Evolutionary conservation across 2,888 invertebrate species (phyloP), one percentile per base, ranked within the genome.

Genomic region (Buathra laborator): DNA sequence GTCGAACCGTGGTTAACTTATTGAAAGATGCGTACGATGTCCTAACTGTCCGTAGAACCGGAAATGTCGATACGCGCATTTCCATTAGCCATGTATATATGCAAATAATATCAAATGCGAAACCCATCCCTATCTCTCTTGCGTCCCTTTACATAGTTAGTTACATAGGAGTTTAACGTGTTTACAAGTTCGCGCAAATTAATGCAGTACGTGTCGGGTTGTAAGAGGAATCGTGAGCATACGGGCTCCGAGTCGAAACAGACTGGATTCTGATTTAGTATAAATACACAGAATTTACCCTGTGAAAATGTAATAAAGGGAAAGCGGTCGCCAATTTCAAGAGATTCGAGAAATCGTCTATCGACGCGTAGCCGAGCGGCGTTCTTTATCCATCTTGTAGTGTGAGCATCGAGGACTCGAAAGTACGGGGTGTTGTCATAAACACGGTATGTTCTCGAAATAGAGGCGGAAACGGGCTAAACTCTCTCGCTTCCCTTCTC

Each of bases 251-350:
- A n/a, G 56, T 56, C 16, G 29, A 70, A 46, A 16, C 43, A 59
- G 64, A 51, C 37, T 14, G 14, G 37, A 66, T 64, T 67, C 43
- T 53, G 76, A 76, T 76, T 76, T 53, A 9, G 37, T 7, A 76
- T 48, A 53, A 66, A 82, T 82, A 79, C 79, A 68, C 71, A 37
- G 7, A 81, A 75, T 81, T 84, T 78, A 81, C 78, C 59, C 37
- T 67, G 76, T 37, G 37, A 7, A 37, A 78, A 82, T 80, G 81
- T 83, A 86, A 86, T 87, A 87, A 87, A 74, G 81, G 70, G 72
- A 68, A 76, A 75, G 70, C 51, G 44, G 71, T 68, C 76, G 51
- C 48, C 79, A 62, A 51, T 68, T 70, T 19, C 14, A 46, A 51
- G 14, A 51, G 76, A 48, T 1, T 64, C 46, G n/a, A 37, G 37